Evolutionary conservation across 2,888 invertebrate species (phyloP).

Genomic region (Pinctada fucata): DNA sequence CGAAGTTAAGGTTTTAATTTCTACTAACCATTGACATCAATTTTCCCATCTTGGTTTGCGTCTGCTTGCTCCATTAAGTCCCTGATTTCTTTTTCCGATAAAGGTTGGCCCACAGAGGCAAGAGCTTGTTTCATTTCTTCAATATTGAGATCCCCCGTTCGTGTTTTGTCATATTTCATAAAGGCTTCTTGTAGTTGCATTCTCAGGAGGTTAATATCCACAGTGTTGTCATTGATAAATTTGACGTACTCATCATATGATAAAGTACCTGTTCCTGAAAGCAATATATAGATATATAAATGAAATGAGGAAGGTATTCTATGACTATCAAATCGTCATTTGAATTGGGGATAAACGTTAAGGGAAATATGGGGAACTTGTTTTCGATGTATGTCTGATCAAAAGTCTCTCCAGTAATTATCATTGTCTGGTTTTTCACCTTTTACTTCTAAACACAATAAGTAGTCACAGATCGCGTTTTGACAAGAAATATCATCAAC

Average conservation of each 20-base stretch:
- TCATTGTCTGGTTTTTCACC: too few species aligned
- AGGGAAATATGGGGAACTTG: too few species aligned
- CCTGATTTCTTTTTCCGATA: slow-evolving; percentile 23
- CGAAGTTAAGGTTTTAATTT: neutral
- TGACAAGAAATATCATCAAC: too few species aligned
- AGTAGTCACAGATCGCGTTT: too few species aligned
- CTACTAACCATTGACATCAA: slow-evolving; percentile 23
- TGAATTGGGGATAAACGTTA: too few species aligned
- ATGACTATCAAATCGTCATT: too few species aligned
- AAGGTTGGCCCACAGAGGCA: slow-evolving; percentile 5
- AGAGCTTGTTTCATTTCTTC: slow-evolving; percentile 18
- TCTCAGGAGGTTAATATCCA: slow-evolving; percentile 10
- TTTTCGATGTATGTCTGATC: too few species aligned
- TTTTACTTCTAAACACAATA: too few species aligned
- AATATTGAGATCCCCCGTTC: slow-evolving; percentile 12
- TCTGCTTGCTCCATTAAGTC: slow-evolving; percentile 18
- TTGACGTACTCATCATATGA: slow-evolving; percentile 14
- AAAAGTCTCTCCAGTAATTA: too few species aligned
- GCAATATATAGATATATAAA: neutral
- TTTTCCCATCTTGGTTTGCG: slow-evolving; percentile 18
- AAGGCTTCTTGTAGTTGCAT: slow-evolving; percentile 13
- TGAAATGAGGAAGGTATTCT: neutral
- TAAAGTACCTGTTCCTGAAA: slow-evolving; percentile 12
- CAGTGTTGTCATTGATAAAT: slow-evolving; percentile 10
- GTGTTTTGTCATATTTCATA: slow-evolving; percentile 12